Evolutionary conservation across 2,888 invertebrate species (phyloP), one percentile per base, ranked within the genome.

Genomic region (Sarcophaga subvicina): DNA sequence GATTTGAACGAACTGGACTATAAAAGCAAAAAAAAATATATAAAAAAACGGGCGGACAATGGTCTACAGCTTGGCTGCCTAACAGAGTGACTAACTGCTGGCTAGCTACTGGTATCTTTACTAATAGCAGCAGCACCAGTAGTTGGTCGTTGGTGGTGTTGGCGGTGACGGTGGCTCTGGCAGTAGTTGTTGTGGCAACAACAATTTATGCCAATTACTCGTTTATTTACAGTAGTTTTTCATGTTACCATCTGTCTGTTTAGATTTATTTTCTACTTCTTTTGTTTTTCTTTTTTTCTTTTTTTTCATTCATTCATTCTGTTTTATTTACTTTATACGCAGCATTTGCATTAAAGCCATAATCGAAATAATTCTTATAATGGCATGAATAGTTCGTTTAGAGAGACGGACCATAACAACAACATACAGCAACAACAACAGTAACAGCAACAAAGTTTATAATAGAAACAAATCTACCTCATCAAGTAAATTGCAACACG

Each of bases 401-500:
- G 37, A 60, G 8, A 14, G 63, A 76, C n/a, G 49, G 49, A 14
- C 49, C 14, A 14, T 14, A 49, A 49, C 49, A 14, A 45, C n/a
- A 47, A n/a, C n/a, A 27, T 27, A 3, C 27, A 37, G 0, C 27
- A 37, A 27, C 59, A 20, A 73, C 73, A 78, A 69, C 54, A 75
- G 71, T 64, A 17, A 60, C 14, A 60, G 8, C 62, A 62, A 62
- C 62, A 20, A 62, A 81, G 81, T 67, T 79, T 63, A 79, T 79
- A 75, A 82, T 83, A 71, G 87, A 84, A 87, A 87, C 87, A 87
- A 87, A 87, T 87, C 84, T 87, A 81, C 87, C 88, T 88, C 89
- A 90, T 91, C 89, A 90, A 89, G 88, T 88, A 90, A 90, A 90
- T 90, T 90, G 89, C 90, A 89, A 88, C 89, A 90, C 89, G 89